Conservation (phyloP, 2,797 vertebrate species). For the Enteromius fasciolatus region DNA sequence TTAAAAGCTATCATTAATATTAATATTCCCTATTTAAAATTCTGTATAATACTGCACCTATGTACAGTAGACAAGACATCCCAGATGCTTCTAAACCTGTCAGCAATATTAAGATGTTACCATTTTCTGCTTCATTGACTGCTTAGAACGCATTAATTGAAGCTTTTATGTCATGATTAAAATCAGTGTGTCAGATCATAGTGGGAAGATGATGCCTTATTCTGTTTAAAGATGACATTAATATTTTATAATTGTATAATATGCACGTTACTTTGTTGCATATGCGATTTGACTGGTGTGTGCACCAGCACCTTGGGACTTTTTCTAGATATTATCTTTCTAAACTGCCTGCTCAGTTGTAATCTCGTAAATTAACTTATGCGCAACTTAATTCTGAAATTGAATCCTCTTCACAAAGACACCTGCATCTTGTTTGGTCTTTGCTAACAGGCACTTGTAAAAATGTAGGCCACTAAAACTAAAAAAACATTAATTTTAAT, state of each 20-base stretch:
- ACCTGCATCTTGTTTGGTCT: not conserved
- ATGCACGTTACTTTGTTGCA: not conserved
- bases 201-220: constrained; percentile 5
- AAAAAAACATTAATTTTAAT: not conserved
- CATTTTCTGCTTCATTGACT: not conserved
- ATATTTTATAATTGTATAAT: constrained; percentile 7
- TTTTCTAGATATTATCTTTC: not conserved
- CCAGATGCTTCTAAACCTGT: not conserved
- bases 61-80: not conserved
- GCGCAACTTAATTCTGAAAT: constrained; percentile 5
- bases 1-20: constrained; percentile 5
- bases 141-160: not conserved
- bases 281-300: not conserved
- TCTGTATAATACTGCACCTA: not conserved
- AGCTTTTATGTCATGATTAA: not conserved
- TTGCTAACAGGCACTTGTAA: not conserved
- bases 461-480: not conserved
- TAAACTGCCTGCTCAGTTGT: not conserved
- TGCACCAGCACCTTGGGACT: not conserved
- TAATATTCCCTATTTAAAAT: not conserved
- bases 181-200: not conserved
- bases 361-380: constrained; percentile 1
- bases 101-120: constrained; percentile 1
- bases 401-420: not conserved
- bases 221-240: constrained; percentile 4